Percentiles rank a stretch among this genome's conserved stretches.
These are phyloP conservation scores for Pelagia noctiluca DNA, from an alignment of 30 jellyfish, hydroid and myxozoan genomes.

Conservation along the genomic window DNA sequence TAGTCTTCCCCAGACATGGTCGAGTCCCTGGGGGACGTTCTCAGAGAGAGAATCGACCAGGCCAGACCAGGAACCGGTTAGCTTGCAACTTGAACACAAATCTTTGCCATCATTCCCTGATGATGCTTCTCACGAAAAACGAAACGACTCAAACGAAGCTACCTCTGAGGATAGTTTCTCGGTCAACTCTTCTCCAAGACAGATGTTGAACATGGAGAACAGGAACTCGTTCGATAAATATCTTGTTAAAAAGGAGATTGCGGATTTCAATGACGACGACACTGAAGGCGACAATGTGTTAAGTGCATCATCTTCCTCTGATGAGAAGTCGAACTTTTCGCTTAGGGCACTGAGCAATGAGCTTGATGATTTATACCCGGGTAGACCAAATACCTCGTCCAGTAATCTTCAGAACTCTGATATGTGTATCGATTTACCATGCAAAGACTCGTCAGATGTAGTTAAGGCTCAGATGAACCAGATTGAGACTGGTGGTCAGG, in stretches of 20 bases:
- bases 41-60: constrained; percentile 64
- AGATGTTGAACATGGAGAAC: neutral
- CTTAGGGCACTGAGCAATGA: constrained; percentile 35
- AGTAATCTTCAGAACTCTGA: neutral
- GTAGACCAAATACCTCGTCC: neutral
- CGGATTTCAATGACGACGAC: neutral
- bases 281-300: constrained; percentile 5
- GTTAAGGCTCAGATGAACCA: no score
- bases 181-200: neutral
- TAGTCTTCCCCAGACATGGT: constrained; percentile 36
- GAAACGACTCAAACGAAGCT: neutral
- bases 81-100: constrained; percentile 19
- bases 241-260: constrained; percentile 23
- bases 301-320: constrained; percentile 16
- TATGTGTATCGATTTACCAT: no score
- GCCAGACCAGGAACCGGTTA: constrained; percentile 43
- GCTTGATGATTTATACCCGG: constrained; percentile 40
- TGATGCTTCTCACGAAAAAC: neutral
- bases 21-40: constrained; percentile 75
- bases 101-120: constrained; percentile 32
- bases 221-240: constrained; percentile 35
- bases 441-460: no score
- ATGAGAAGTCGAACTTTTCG: constrained; percentile 18
- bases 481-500: neutral
- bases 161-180: neutral